These are phyloP conservation scores for Coracopsis vasa DNA, from an alignment of 2,113 vertebrate genomes.

Conservation along the genomic window DNA sequence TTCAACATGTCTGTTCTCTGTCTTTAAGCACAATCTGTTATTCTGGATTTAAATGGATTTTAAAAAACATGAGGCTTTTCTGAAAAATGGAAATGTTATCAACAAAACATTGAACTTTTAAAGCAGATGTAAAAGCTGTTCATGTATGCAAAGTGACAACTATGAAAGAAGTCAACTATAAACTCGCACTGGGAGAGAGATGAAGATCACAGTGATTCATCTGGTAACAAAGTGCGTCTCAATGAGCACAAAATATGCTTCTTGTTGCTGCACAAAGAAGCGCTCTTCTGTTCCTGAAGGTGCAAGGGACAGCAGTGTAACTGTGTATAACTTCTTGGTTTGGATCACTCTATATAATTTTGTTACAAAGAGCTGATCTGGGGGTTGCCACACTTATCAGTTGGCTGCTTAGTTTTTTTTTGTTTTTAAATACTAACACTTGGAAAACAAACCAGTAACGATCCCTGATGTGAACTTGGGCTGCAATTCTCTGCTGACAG, in stretches of 20 bases:
- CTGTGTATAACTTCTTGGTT: not conserved
- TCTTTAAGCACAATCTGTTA: not conserved
- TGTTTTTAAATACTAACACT: not conserved
- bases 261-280: not conserved
- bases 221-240: not conserved
- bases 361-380: not conserved
- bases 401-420: not conserved
- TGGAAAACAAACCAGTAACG: not conserved
- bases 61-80: not conserved
- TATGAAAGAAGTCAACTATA: not conserved
- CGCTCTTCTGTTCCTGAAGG: not conserved
- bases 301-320: rapidly evolving
- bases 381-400: not conserved
- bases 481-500: not conserved
- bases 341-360: not conserved
- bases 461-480: not conserved
- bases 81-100: not conserved
- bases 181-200: not conserved
- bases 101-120: not conserved
- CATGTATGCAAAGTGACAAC: not conserved
- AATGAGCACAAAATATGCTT: not conserved
- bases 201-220: not conserved
- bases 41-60: not conserved
- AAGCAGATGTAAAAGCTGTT: not conserved
- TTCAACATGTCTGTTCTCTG: not conserved